Evolutionary conservation across 2,797 vertebrate species (phyloP).

Genomic region (Cephalopachus bancanus): DNA sequence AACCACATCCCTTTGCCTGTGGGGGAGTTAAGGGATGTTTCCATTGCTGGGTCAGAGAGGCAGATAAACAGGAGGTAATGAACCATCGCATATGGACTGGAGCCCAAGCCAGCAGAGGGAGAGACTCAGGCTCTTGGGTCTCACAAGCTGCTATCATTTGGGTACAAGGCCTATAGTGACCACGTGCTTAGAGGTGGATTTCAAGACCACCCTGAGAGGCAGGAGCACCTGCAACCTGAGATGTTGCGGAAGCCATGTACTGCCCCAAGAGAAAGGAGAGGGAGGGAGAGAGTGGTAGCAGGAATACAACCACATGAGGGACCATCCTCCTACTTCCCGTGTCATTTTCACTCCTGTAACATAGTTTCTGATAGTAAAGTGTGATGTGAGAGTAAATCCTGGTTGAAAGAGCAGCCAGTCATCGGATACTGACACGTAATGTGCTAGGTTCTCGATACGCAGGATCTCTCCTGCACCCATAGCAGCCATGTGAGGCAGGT

Average conservation of each 20-base stretch:
- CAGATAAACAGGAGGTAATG: background rate
- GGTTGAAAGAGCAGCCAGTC: background rate
- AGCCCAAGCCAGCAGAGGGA: background rate
- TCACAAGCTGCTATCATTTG: background rate
- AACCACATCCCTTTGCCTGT: background rate
- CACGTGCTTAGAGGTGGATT: accelerated
- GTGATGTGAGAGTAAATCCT: background rate
- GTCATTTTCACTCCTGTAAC: background rate
- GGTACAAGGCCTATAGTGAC: background rate
- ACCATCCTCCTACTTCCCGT: background rate
- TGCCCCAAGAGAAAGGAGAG: background rate
- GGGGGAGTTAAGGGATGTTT: background rate
- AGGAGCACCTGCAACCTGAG: background rate
- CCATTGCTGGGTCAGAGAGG: background rate
- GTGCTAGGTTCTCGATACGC: background rate
- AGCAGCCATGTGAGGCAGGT: background rate
- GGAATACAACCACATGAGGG: background rate
- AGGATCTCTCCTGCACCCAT: background rate
- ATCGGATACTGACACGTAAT: background rate
- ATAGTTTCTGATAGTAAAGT: background rate
- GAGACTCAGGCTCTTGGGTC: background rate
- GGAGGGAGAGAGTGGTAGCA: background rate
- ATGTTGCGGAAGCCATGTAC: background rate
- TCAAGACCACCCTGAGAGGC: background rate
- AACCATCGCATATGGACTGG: background rate